These are phyloP conservation scores for Tauraco erythrolophus DNA, from an alignment of 2,113 vertebrate genomes.

Conservation along the genomic window DNA sequence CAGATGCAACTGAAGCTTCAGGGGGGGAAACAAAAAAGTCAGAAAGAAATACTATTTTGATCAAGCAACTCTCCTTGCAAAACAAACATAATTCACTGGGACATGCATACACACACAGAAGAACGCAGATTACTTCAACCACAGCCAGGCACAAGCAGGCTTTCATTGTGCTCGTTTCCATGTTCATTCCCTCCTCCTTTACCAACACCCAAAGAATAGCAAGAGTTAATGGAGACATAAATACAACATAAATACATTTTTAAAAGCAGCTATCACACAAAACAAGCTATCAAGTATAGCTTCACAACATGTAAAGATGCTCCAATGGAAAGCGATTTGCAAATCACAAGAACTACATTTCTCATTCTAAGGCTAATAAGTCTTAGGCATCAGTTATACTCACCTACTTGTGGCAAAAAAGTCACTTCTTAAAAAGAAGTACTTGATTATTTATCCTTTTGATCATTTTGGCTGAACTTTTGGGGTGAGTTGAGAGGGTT, in stretches of 20 bases:
- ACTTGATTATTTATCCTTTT: not conserved
- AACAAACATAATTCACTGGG: not conserved
- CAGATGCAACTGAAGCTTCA: not conserved
- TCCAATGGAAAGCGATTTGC: not conserved
- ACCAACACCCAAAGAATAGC: not conserved
- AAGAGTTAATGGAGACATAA: not conserved
- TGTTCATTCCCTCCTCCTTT: not conserved
- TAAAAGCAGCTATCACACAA: not conserved
- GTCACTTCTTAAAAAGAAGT: not conserved
- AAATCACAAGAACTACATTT: not conserved
- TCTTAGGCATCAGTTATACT: not conserved
- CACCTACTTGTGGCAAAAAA: not conserved
- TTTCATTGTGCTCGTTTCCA: not conserved
- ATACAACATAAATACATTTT: not conserved
- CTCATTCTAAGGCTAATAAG: not conserved
- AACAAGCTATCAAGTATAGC: not conserved
- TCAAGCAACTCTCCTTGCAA: constrained; percentile 5
- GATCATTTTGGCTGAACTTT: not conserved
- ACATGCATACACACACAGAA: not conserved
- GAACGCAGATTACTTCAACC: not conserved
- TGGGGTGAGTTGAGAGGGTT: not conserved
- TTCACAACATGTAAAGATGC: not conserved
- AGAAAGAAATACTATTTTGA: constrained; percentile 14
- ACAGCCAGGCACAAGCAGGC: not conserved
- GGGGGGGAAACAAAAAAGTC: not conserved